Base-by-base conservation (phyloP, 2,888 invertebrate species). In the Drosophila subsilvestris region DNA sequence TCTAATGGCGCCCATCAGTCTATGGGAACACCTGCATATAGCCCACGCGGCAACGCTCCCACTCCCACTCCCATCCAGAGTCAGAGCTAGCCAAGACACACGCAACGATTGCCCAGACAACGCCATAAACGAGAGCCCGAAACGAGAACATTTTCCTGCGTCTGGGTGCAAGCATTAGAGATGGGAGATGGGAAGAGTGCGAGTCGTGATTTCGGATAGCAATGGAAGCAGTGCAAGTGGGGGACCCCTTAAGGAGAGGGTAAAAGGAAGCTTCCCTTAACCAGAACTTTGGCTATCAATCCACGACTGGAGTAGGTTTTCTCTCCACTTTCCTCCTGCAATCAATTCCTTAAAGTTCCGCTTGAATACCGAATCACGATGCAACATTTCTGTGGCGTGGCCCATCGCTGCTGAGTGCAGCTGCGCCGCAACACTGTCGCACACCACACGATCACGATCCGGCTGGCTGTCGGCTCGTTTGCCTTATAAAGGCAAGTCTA, bases 1-100 rank as follows among this genome's bases (percentile, higher is more conserved):
- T 58, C 62, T 62, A 82, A 86, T 86, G 87, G 82, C 76, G 85
- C 79, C 79, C 76, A 81, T 85, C 79, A 76, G 87, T 87, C 82
- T 84, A 47, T 66, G 74, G 72, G 85, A 81, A 87, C 87, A 83
- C 83, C 87, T 87, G 82, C 83, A 81, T 67, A 27, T 37, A 32
- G 62, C 85, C 87, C 84, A 78, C 81, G 76, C 84, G 70, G 43
- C 2, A 43, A 20, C 42, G 43, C 27, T 44, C 50, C 14, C 25
- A 67, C 74, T 54, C 49, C 65, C 66, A 54, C 54, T 65, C 29
- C 43, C 20, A 43, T 14, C 44, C 49, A 57, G 20, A 32, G 29
- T 18, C 42, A 29, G 29, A 48, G 18, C 14, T 20, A 10, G 20
- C 61, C 5, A 48, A 18, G 18, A 69, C 37, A 55, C 48, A 68